Conservation (phyloP, 2,888 invertebrate species). For the Melinopterus prodromus region DNA sequence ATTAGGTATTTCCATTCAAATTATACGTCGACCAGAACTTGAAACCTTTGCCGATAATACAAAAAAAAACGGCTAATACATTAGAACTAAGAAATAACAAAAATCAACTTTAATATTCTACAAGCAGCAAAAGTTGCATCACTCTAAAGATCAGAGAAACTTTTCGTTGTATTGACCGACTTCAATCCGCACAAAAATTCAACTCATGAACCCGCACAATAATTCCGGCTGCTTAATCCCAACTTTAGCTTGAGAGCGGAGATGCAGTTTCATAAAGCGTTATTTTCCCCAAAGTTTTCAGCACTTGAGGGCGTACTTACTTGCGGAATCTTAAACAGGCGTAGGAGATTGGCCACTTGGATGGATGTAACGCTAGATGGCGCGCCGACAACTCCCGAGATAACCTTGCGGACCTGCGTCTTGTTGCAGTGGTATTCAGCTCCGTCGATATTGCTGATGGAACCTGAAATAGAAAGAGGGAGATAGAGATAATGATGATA, state of each 20-base stretch:
- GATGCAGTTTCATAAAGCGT: constrained; percentile 4
- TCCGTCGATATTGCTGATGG: constrained; percentile 93
- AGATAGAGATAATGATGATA: not conserved
- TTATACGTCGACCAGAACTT: no score
- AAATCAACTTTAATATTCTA: not conserved
- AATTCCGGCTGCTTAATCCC: not conserved
- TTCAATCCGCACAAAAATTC: no score
- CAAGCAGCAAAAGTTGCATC: not conserved
- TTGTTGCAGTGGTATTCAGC: constrained; percentile 87
- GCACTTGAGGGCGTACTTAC: constrained; percentile 47
- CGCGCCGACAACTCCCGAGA: constrained; percentile 88
- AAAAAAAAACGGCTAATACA: no score
- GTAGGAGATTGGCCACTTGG: constrained; percentile 91
- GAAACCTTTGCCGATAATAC: no score
- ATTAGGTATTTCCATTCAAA: no score
- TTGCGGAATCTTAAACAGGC: constrained; percentile 92
- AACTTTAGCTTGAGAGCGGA: not conserved
- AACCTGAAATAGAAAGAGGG: constrained; percentile 69
- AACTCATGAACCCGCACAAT: not conserved
- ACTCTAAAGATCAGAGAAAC: not conserved
- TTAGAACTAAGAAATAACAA: no score
- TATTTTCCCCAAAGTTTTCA: not conserved
- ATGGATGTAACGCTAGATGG: constrained; percentile 95
- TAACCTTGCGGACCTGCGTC: constrained; percentile 83
- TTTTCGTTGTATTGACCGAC: not conserved